Percentiles rank a stretch among this genome's conserved stretches.
These are phyloP conservation scores for Chloroclystis v-ata DNA, from an alignment of 2,888 invertebrate genomes.

Conservation along the genomic window DNA sequence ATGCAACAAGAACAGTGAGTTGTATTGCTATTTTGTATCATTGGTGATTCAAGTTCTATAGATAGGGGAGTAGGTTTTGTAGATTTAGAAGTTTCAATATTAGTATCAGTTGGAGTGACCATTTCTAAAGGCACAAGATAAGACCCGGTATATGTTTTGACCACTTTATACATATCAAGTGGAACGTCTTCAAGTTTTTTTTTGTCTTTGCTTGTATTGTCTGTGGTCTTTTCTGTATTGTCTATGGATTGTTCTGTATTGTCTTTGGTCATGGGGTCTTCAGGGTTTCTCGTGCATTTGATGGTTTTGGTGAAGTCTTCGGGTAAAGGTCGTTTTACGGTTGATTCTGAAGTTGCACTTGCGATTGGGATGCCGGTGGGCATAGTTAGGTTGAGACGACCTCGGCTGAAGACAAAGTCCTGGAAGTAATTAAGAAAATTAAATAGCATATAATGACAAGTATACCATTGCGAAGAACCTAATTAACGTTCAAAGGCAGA, in stretches of 20 bases:
- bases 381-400: slow-evolving; percentile 13
- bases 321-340: slow-evolving; percentile 45
- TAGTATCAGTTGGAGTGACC: slow-evolving; percentile 20
- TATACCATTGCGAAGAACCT: no score
- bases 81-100: not conserved
- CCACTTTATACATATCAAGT: slow-evolving; percentile 37
- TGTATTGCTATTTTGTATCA: not conserved
- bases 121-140: slow-evolving; percentile 40
- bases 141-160: slow-evolving; percentile 37
- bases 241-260: slow-evolving; percentile 33
- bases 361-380: slow-evolving; percentile 46
- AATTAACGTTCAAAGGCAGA: no score
- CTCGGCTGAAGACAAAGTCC: slow-evolving; percentile 32
- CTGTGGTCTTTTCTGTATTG: slow-evolving; percentile 8
- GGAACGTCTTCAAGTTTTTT: slow-evolving; percentile 10
- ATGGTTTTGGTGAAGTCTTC: slow-evolving; percentile 46
- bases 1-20: slow-evolving; percentile 58
- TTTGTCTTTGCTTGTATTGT: slow-evolving; percentile 29
- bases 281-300: slow-evolving; percentile 10
- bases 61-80: not conserved
- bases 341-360: slow-evolving; percentile 23
- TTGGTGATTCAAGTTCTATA: not conserved
- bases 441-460: no score
- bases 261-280: slow-evolving; percentile 11
- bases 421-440: slow-evolving; percentile 22